Evolutionary conservation across 2,113 vertebrate species (phyloP).

Genomic region (Oxygymnocypris stewartii): DNA sequence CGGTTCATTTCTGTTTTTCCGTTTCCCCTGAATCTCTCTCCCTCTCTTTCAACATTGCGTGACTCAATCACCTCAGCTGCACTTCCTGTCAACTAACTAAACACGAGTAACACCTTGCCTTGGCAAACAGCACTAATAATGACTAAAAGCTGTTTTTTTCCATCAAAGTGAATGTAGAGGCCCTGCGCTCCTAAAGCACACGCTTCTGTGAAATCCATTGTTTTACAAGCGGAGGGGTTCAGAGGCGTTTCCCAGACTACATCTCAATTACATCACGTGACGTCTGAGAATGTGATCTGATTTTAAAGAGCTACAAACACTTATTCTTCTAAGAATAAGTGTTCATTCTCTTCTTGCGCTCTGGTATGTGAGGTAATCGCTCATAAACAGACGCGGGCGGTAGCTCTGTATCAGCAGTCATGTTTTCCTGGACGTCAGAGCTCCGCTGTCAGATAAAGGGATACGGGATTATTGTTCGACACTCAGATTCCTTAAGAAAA

Average conservation of each 20-base stretch:
- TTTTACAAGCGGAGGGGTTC: not conserved
- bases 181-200: not conserved
- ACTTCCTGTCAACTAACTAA: conserved; percentile 11
- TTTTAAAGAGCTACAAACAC: not conserved
- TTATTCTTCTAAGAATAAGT: not conserved
- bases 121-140: not conserved
- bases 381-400: not conserved
- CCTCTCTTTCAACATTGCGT: not conserved
- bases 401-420: conserved; percentile 16
- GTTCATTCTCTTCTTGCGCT: not conserved
- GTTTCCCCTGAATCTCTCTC: not conserved
- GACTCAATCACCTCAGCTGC: not conserved
- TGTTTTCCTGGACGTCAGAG: not conserved
- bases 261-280: not conserved
- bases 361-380: not conserved
- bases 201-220: not conserved
- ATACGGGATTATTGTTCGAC: not conserved
- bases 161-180: not conserved
- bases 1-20: not conserved
- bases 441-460: not conserved
- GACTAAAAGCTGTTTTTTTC: not conserved
- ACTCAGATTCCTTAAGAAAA: not conserved
- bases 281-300: conserved; percentile 31
- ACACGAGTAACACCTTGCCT: not conserved
- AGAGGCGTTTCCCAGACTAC: conserved; percentile 2